Percentiles rank a stretch among this genome's conserved stretches.
Evolutionary conservation across 2,797 vertebrate species (phyloP).

Genomic region (Lagodon rhomboides): DNA sequence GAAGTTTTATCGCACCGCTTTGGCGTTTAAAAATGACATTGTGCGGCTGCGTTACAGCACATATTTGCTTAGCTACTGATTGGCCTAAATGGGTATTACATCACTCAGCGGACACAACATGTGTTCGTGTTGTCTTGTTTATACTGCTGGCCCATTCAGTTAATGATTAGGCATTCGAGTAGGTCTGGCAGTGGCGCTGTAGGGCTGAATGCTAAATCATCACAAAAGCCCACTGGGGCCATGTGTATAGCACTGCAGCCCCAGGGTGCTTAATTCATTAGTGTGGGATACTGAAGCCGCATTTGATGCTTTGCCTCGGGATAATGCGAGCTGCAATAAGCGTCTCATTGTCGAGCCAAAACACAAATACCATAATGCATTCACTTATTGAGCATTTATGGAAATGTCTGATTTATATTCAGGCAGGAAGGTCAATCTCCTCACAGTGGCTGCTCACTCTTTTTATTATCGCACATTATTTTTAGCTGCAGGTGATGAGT

Average conservation of each 20-base stretch:
- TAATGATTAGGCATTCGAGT: constrained; percentile 61
- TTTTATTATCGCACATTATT: constrained; percentile 32
- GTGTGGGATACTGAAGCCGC: constrained; percentile 50
- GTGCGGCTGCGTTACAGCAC: constrained; percentile 1
- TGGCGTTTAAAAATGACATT: neutral
- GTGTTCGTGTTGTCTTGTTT: constrained; percentile 55
- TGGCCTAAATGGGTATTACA: constrained; percentile 42
- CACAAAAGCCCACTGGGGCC: constrained; percentile 50
- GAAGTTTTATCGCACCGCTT: neutral
- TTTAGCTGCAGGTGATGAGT: constrained; percentile 31
- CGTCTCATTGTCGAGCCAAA: constrained; percentile 57
- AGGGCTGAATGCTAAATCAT: constrained; percentile 64
- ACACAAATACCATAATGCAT: constrained; percentile 58
- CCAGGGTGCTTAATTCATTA: constrained; percentile 71
- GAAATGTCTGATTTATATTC: constrained; percentile 68
- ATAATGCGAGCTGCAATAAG: constrained; percentile 44
- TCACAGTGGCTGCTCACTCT: constrained; percentile 29
- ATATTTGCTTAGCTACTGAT: constrained; percentile 37
- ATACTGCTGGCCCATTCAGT: constrained; percentile 57
- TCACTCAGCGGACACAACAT: constrained; percentile 41
- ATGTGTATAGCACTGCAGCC: constrained; percentile 52
- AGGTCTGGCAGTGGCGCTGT: constrained; percentile 36
- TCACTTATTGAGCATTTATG: constrained; percentile 63
- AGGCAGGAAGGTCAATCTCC: constrained; percentile 46
- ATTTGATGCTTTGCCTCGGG: constrained; percentile 60